These are phyloP conservation scores for Spongilla lacustris DNA, from an alignment of 37 sponge, comb jelly and placozoan genomes.

Conservation along the genomic window DNA sequence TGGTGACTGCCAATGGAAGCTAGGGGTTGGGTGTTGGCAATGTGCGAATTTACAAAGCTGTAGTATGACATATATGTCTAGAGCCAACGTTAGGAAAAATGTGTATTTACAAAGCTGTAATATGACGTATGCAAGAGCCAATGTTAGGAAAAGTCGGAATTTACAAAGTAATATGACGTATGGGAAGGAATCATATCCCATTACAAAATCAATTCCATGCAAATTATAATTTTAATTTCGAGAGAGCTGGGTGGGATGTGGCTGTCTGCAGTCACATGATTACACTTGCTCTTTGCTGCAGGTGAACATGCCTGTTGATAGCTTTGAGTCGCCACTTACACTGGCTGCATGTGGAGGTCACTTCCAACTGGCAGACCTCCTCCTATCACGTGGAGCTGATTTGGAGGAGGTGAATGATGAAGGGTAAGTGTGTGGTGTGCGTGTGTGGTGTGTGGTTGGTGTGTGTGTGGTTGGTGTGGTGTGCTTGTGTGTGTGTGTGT, in stretches of 20 bases:
- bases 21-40: no score
- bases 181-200: no score
- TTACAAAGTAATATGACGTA: no score
- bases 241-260: background rate
- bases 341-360: constrained; percentile 89
- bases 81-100: no score
- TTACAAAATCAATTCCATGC: no score
- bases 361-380: constrained; percentile 78
- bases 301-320: constrained; percentile 90
- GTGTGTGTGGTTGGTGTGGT: background rate
- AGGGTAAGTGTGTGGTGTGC: constrained; percentile 50
- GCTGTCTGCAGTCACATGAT: background rate
- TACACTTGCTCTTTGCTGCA: background rate
- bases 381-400: constrained; percentile 81
- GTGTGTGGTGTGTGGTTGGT: background rate
- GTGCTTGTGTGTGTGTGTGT: background rate
- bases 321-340: constrained; percentile 89
- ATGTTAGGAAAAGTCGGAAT: no score
- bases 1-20: background rate
- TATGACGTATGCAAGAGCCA: no score
- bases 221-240: no score
- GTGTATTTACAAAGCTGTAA: no score
- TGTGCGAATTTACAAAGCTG: no score
- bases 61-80: no score
- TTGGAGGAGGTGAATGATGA: constrained; percentile 90